Evolutionary conservation across 64 coral and sea anemone genomes (phyloP), one percentile per base, ranked within the genome.

Genomic region (Montipora efflorescens): DNA sequence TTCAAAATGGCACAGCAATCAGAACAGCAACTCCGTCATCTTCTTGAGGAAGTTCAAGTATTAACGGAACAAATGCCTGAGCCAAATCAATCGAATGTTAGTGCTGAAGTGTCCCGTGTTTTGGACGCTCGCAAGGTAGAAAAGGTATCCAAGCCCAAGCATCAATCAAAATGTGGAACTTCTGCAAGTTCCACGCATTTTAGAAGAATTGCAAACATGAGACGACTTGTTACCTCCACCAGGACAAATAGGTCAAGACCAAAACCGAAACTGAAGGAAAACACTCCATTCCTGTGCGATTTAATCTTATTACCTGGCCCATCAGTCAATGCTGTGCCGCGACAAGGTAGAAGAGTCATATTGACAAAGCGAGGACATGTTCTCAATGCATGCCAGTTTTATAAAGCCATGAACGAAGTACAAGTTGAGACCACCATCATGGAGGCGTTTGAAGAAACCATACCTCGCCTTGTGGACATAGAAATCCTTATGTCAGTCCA

Each of bases 361-460:
- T 52, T 90, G 12, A 78, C 59, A 45, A 82, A 79, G 64, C 82
- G 22, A 21, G 91, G 92, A 13, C 92, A 93, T 76, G 79, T 88
- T 14, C 19, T 93, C 12, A 46, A 25, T 28, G 82, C 92, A 62
- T 87, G 82, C 47, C 47, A 45, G 47, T 93, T 93, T 49, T 4
- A 67, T 47, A 93, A 86, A 4, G 62, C 11, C 6, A 93, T 88
- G 83, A 55, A 74, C 5, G 92, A 93, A 80, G 44, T 81, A 28
- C 25, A 93, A 22, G 92, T 93, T 1, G 53, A 93, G 12, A 12
- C 77, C 51, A 80, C 92, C 13, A 93, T 93, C 19, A 62, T 88
- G 12, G 92, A 93, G 84, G 92, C 92, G 10, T 93, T 80, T 58
- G 84, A 46, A 20, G 77, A 88, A 1, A 93, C 84, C 76, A 85